A percentile compares a stretch with the other conserved stretches of the same genome.
Evolutionary conservation across 2,888 invertebrate genomes (phyloP).

Genomic region (Hydraecia micacea): DNA sequence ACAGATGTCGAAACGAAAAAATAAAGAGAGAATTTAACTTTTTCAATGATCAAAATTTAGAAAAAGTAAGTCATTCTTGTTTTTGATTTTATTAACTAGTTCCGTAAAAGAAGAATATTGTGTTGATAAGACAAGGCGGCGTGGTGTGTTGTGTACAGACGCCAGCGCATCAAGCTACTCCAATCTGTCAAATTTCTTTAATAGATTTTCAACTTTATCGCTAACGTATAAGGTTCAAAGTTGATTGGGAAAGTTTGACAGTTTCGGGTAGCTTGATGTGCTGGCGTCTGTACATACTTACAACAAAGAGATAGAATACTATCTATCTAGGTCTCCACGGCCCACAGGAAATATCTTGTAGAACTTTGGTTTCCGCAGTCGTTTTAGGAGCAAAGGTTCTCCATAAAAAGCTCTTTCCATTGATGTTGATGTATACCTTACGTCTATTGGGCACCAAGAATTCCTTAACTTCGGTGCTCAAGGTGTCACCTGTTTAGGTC

Average conservation of each 20-base stretch:
- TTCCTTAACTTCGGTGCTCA: too few species aligned
- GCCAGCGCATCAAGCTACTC: too few species aligned
- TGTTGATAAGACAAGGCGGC: background rate
- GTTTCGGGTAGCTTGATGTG: too few species aligned
- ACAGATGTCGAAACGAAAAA: background rate
- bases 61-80: slow-evolving; percentile 23
- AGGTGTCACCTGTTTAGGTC: too few species aligned
- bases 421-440: too few species aligned
- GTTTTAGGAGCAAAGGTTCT: too few species aligned
- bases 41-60: background rate
- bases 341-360: background rate
- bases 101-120: background rate
- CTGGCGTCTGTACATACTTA: background rate
- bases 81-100: background rate
- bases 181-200: too few species aligned
- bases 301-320: background rate
- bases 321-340: background rate
- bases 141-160: background rate
- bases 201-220: too few species aligned
- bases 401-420: too few species aligned
- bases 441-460: too few species aligned
- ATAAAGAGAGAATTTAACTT: background rate
- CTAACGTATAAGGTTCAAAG: too few species aligned
- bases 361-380: background rate
- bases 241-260: too few species aligned